Percentiles rank a stretch among this genome's conserved stretches.
Evolutionary conservation across 2,797 vertebrate species (phyloP).

Genomic region (Setipinna tenuifilis): DNA sequence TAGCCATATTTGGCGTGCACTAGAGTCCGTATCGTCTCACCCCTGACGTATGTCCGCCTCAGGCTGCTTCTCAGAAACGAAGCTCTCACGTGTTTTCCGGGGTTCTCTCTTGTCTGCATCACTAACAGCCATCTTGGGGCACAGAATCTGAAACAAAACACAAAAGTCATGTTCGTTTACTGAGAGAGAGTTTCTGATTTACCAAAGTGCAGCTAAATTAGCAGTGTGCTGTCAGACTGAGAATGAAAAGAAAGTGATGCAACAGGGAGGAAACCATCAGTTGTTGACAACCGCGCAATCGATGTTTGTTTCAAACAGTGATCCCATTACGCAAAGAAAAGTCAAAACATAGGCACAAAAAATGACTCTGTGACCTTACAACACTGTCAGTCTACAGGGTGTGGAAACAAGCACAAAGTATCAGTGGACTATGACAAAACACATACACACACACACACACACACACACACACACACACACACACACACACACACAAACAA

Average conservation of each 20-base stretch:
- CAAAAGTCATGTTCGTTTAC: background rate
- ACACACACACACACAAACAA: no score
- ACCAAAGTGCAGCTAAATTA: background rate
- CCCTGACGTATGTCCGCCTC: constrained; percentile 22
- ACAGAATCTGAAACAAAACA: constrained; percentile 69
- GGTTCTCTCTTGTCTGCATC: constrained; percentile 49
- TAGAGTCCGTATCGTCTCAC: background rate
- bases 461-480: background rate
- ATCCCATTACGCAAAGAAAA: background rate
- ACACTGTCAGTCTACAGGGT: background rate
- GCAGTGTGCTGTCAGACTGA: background rate
- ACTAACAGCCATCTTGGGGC: constrained; percentile 64
- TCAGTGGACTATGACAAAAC: background rate
- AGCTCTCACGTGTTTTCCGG: constrained; percentile 32
- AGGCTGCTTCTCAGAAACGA: constrained; percentile 35
- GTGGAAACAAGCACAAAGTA: background rate
- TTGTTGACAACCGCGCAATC: background rate
- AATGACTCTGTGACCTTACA: background rate
- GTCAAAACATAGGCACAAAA: background rate
- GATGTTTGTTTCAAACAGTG: constrained; percentile 16
- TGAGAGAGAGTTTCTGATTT: background rate
- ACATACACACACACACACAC: no score
- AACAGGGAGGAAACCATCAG: background rate
- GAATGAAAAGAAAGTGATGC: background rate
- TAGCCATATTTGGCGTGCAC: background rate